These are phyloP conservation scores for Oasisia sp. DNA, from an alignment of 2,888 invertebrate genomes.

Conservation along the genomic window DNA sequence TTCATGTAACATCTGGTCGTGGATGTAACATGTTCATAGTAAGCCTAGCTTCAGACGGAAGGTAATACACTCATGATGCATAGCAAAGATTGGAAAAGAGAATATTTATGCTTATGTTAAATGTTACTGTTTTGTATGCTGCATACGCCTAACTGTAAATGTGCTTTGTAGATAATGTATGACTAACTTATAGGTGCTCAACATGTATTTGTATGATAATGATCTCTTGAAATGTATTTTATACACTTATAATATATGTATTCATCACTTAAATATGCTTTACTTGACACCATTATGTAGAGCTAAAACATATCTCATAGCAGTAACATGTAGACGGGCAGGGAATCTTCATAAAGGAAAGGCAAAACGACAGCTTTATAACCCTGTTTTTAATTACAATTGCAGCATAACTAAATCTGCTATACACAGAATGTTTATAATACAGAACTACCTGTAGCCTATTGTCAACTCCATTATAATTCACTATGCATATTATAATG, in stretches of 20 bases:
- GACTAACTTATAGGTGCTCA: neutral
- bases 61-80: neutral
- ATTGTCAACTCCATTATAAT: neutral
- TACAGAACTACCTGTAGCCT: neutral
- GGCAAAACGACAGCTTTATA: neutral
- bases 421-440: neutral
- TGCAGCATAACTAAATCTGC: neutral
- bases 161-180: neutral
- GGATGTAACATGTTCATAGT: neutral
- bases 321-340: neutral
- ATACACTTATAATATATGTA: neutral
- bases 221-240: neutral
- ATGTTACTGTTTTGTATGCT: neutral
- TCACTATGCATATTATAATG: neutral
- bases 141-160: neutral
- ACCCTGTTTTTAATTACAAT: neutral
- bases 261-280: neutral
- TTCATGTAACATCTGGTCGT: neutral
- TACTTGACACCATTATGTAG: neutral
- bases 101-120: slow-evolving; percentile 3
- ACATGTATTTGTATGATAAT: neutral
- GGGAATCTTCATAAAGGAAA: neutral
- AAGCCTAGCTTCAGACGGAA: neutral
- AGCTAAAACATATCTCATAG: neutral
- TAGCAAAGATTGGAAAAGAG: neutral